Evolutionary conservation across 2,113 vertebrate genomes (phyloP), one percentile per base, ranked within the genome.

Genomic region (Bubo blakistoni): DNA sequence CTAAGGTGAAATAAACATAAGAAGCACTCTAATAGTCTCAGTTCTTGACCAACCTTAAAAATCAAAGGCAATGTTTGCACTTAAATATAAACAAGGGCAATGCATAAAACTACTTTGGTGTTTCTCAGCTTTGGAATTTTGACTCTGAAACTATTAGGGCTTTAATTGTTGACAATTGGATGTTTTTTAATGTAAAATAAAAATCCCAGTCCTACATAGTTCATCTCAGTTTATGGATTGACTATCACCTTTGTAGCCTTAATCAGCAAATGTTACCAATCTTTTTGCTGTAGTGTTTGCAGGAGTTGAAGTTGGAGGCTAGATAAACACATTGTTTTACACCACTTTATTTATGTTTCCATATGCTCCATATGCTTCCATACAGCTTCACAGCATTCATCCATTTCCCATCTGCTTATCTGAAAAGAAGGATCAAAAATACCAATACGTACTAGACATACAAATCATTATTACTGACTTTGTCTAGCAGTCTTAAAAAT

Each of bases 321-420:
- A 79, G 57, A 24, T 76, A 57, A 95, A 84, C 24, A 81, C 38
- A 61, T 61, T 54, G 49, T 67, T 96, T 95, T 94, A 93, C 66
- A 58, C 19, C 3, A 7, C 59, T 92, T 86, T 88, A 94, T 95
- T 94, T 94, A 83, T 78, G 42, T 94, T 95, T 90, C 76, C 77
- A 85, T 74, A 88, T 74, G 65, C 47, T 88, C 94, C 72, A 49
- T 79, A 86, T 89, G 88, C 66, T 92, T 92, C 73, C 62, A 69
- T n/a, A 65, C 25, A 96, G 44, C 61, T 91, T 87, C 65, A 61
- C n/a, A 91, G 61, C 66, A 90, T 72, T 91, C 84, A 94, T 79
- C 49, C 70, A 44, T 96, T 96, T 91, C 78, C 95, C 91, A 90
- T 94, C 89, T 97, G 91, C 73, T 95, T 88, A 91, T 95, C 57